Conservation (phyloP, 2,113 vertebrate species). For the Chloropsis hardwickii region DNA sequence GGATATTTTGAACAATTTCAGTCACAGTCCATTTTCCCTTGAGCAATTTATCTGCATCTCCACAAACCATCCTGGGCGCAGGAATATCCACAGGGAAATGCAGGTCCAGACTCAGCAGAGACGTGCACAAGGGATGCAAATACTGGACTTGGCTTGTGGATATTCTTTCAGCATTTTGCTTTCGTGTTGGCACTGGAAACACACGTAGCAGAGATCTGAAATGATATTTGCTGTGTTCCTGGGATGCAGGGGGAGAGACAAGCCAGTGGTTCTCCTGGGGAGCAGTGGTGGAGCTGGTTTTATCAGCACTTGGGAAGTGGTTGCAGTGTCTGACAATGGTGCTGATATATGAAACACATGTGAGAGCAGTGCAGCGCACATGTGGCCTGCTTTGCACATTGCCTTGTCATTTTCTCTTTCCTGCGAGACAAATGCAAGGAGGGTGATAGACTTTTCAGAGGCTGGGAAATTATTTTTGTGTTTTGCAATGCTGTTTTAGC, state of each 20-base stretch:
- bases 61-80: neutral
- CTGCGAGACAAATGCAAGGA: conserved; percentile 16
- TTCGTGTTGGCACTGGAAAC: neutral
- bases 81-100: neutral
- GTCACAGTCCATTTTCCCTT: neutral
- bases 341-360: conserved; percentile 2
- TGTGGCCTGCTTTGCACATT: neutral
- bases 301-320: neutral
- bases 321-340: neutral
- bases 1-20: neutral
- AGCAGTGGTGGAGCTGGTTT: neutral
- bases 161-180: neutral
- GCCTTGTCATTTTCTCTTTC: neutral
- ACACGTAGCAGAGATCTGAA: accelerated
- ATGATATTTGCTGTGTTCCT: neutral
- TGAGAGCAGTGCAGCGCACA: neutral
- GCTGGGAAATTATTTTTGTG: neutral
- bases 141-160: neutral
- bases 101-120: neutral
- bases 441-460: neutral
- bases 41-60: neutral
- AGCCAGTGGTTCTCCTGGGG: neutral
- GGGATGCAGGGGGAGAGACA: neutral
- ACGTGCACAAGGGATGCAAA: neutral
- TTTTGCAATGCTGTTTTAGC: neutral